A percentile compares a stretch with the other conserved stretches of the same genome.
Conservation (phyloP, 2,888 invertebrate species). For the Cataglyphis cursor region DNA sequence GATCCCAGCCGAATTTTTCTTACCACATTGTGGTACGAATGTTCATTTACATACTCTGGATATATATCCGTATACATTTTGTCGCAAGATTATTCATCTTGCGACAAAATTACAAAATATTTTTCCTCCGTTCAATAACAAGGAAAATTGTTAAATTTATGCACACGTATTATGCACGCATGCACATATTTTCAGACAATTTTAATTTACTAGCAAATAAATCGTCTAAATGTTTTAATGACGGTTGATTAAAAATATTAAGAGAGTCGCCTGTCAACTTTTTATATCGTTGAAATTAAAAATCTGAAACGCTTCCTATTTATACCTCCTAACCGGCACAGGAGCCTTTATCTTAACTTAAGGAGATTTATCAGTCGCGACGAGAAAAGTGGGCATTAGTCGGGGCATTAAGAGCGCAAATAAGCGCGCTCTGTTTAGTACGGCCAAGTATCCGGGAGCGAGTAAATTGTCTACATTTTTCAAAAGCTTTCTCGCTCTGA, state of each 20-base stretch:
- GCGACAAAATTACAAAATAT: not conserved
- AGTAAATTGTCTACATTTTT: slow-evolving; percentile 42
- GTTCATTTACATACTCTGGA: not conserved
- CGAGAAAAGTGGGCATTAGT: slow-evolving; percentile 48
- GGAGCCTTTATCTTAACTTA: slow-evolving; percentile 11
- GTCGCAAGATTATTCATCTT: not conserved
- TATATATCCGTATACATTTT: not conserved
- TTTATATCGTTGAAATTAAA: slow-evolving; percentile 4
- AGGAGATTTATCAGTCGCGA: slow-evolving; percentile 41
- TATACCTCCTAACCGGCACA: not conserved
- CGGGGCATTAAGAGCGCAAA: slow-evolving; percentile 39
- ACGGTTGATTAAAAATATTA: not conserved
- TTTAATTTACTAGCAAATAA: slow-evolving; percentile 16
- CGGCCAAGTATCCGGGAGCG: slow-evolving; percentile 14
- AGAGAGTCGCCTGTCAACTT: not conserved
- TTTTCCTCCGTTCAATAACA: slow-evolving; percentile 1
- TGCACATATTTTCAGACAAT: not conserved
- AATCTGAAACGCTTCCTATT: not conserved
- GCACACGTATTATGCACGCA: not conserved
- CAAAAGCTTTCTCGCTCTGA: not conserved
- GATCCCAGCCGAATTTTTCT: slow-evolving; percentile 18
- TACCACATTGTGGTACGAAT: not conserved
- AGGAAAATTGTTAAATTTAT: not conserved
- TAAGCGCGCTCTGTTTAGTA: slow-evolving; percentile 38
- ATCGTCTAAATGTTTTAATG: not conserved